Evolutionary conservation across 2,888 invertebrate genomes (phyloP).

Genomic region (Agrotis puta): DNA sequence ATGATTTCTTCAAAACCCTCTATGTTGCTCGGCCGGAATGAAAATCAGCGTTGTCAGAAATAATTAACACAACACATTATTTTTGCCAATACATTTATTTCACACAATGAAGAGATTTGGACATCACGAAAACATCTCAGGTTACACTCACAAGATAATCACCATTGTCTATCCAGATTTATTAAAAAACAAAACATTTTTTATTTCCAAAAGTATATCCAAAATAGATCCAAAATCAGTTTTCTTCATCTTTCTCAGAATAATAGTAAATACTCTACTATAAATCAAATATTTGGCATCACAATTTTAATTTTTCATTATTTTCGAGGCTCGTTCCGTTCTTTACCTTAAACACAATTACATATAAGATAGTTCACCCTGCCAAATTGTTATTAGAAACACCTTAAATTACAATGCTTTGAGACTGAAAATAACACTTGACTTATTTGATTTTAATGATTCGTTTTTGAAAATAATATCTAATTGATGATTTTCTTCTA

Average conservation of each 20-base stretch:
- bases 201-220: constrained; percentile 46
- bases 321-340: constrained; percentile 1
- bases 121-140: constrained; percentile 34
- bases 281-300: constrained; percentile 48
- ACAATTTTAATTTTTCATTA: constrained; percentile 16
- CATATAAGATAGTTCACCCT: constrained; percentile 5
- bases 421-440: constrained; percentile 4
- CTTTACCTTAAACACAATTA: not conserved
- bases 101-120: constrained; percentile 29
- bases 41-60: not conserved
- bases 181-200: constrained; percentile 41
- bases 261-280: constrained; percentile 25
- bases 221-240: constrained; percentile 48
- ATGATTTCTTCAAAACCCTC: not conserved
- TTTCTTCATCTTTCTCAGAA: not conserved
- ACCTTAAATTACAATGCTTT: constrained; percentile 13
- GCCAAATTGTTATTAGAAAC: constrained; percentile 10
- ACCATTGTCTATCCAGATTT: constrained; percentile 38
- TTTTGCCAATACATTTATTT: constrained; percentile 44
- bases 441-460: not conserved
- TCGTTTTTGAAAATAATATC: not conserved
- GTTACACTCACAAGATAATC: constrained; percentile 37
- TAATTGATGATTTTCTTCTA: not conserved
- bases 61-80: not conserved
- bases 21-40: not conserved